Evolutionary conservation across 2,797 vertebrate genomes (phyloP).

Genomic region (Petrocephalus schoutedeni): DNA sequence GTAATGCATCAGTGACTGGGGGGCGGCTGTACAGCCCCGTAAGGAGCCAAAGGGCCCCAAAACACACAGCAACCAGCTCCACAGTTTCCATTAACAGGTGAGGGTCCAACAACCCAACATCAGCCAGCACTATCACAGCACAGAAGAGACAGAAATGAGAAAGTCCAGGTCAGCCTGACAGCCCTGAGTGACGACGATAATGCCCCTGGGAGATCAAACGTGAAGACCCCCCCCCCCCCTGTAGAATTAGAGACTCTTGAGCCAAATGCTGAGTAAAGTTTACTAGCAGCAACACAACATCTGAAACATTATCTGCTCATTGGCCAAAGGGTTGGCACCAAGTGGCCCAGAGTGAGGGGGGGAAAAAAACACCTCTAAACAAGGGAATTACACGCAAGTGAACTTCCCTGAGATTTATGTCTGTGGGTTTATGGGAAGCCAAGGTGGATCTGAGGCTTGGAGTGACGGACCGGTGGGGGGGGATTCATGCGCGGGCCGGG

Average conservation of each 20-base stretch:
- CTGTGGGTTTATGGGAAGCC: not conserved
- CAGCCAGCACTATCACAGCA: not conserved
- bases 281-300: slow-evolving; percentile 43
- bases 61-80: not conserved
- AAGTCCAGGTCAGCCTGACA: no score
- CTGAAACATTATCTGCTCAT: slow-evolving; percentile 49
- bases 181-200: no score
- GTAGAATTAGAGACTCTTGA: not conserved
- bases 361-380: slow-evolving; percentile 37
- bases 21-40: not conserved
- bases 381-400: slow-evolving; percentile 1
- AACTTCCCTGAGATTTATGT: not conserved
- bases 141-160: not conserved
- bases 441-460: not conserved
- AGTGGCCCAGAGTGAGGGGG: slow-evolving; percentile 38
- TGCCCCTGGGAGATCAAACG: no score
- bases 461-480: not conserved
- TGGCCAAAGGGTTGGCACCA: slow-evolving; percentile 42
- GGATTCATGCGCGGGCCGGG: not conserved
- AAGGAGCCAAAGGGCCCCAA: not conserved
- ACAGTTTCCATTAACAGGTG: not conserved
- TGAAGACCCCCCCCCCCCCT: not conserved
- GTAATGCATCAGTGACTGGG: not conserved
- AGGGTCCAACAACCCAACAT: not conserved
- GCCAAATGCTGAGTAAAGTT: slow-evolving; percentile 27